Percentiles rank a stretch among this genome's conserved stretches.
phyloP scores from a whole-genome alignment of 1,140 invertebrate genomes.

The Caenorhabditis latens region DNA sequence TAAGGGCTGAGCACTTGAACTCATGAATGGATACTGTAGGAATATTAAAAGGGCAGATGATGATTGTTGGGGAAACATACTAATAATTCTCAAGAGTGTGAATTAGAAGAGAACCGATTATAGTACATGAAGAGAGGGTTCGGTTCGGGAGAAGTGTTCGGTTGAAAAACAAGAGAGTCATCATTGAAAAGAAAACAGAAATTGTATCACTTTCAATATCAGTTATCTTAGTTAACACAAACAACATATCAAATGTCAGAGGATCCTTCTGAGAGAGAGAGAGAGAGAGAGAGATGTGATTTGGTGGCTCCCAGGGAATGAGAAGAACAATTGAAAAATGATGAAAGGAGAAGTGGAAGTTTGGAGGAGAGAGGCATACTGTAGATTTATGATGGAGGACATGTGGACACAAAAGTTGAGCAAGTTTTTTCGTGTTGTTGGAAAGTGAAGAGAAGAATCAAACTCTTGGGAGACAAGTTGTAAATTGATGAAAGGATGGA shows the following conservation, averaged over 20 bases:
- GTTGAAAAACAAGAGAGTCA: constrained; percentile 19
- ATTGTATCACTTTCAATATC: constrained; percentile 50
- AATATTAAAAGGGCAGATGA: constrained; percentile 14
- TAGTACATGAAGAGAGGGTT: not conserved
- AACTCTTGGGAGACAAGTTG: constrained; percentile 44
- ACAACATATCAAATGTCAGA: constrained; percentile 50
- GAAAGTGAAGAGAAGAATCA: not conserved
- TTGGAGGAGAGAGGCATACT: not conserved
- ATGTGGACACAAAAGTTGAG: constrained; percentile 6
- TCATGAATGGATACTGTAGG: constrained; percentile 16
- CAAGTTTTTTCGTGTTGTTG: constrained; percentile 21
- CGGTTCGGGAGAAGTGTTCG: not conserved
- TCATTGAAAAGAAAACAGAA: constrained; percentile 29
- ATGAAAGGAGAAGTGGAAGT: not conserved
- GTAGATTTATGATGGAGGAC: constrained; percentile 52
- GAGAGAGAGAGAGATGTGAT: not conserved
- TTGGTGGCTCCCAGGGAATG: not conserved
- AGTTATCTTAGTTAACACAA: constrained; percentile 55
- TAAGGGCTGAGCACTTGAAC: constrained; percentile 46
- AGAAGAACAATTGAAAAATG: constrained; percentile 52
- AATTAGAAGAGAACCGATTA: not conserved
- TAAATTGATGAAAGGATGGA: constrained; percentile 28
- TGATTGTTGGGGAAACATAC: constrained; percentile 48
- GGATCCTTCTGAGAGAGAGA: not conserved
- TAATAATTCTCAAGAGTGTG: constrained; percentile 48